phyloP scores from a whole-genome alignment of 2,113 vertebrate genomes.

The Nothocercus nigrocapillus region DNA sequence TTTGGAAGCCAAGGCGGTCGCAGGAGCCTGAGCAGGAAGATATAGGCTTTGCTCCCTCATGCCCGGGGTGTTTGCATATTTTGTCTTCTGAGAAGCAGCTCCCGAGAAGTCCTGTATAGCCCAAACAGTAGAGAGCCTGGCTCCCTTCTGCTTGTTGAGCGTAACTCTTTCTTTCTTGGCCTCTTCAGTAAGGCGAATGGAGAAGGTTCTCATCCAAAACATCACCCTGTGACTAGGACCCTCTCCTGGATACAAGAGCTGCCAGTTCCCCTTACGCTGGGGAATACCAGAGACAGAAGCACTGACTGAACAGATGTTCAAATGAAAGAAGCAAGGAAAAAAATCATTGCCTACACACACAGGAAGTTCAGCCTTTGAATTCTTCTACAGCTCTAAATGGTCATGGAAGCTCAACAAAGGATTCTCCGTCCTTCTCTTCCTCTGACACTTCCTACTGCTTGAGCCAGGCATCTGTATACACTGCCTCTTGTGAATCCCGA shows the following conservation, averaged over 20 bases:
- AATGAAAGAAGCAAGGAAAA: background rate
- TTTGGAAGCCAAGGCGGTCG: background rate
- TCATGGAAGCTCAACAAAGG: background rate
- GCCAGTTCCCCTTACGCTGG: fast-evolving
- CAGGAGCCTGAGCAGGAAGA: background rate
- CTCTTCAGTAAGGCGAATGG: background rate
- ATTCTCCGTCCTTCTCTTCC: background rate
- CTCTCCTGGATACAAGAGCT: background rate
- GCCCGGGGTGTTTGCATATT: background rate
- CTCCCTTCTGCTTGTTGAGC: background rate
- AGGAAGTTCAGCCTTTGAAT: background rate
- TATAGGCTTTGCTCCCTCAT: background rate
- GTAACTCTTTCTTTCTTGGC: background rate
- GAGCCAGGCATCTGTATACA: background rate
- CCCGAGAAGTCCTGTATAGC: background rate
- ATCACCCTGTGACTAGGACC: background rate
- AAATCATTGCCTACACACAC: background rate
- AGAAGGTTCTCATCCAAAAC: background rate
- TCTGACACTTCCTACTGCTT: background rate
- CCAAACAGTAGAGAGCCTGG: background rate
- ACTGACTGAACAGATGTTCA: background rate
- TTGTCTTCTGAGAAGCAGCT: background rate
- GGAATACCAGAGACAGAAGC: background rate
- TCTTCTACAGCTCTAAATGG: background rate
- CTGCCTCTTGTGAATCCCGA: background rate